phyloP scores from a whole-genome alignment of 2,888 invertebrate genomes.

The Leptinotarsa rubiginosa region DNA sequence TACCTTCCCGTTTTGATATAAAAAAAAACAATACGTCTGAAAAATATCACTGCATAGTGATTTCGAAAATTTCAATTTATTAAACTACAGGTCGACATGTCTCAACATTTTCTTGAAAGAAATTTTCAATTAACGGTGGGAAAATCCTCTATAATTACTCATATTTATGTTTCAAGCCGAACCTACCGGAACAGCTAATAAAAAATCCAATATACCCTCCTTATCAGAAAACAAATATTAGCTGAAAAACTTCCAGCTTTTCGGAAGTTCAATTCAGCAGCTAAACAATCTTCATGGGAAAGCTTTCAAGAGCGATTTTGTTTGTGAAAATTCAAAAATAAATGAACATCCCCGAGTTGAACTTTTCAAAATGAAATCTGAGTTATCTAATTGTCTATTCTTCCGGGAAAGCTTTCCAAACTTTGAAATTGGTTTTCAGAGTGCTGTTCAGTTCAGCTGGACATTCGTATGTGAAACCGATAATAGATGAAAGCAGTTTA shows the following conservation, averaged over 20 bases:
- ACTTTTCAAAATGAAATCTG: not conserved
- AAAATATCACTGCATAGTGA: too few species aligned
- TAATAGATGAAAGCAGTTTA: not conserved
- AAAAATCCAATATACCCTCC: not conserved
- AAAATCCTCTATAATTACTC: too few species aligned
- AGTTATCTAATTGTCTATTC: slow-evolving; percentile 5
- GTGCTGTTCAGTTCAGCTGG: not conserved
- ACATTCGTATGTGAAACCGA: not conserved
- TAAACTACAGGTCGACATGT: too few species aligned
- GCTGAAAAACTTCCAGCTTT: slow-evolving; percentile 3
- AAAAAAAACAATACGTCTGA: too few species aligned
- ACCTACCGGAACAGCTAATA: not conserved
- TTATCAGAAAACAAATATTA: not conserved
- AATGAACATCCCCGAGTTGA: slow-evolving; percentile 1
- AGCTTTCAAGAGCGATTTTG: not conserved
- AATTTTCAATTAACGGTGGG: too few species aligned
- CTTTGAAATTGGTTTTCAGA: slow-evolving; percentile 1
- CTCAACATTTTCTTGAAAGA: too few species aligned
- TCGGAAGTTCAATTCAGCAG: slow-evolving; percentile 1
- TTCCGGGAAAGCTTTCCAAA: slow-evolving; percentile 3
- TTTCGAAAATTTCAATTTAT: too few species aligned
- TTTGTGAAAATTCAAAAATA: slow-evolving; percentile 5
- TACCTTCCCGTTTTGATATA: too few species aligned
- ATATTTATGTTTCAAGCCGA: not conserved
- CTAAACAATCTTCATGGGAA: not conserved